A percentile compares a stretch with the other conserved stretches of the same genome.
phyloP scores from a whole-genome alignment of 30 jellyfish, hydroid and myxozoan genomes.

The Pelagia noctiluca region DNA sequence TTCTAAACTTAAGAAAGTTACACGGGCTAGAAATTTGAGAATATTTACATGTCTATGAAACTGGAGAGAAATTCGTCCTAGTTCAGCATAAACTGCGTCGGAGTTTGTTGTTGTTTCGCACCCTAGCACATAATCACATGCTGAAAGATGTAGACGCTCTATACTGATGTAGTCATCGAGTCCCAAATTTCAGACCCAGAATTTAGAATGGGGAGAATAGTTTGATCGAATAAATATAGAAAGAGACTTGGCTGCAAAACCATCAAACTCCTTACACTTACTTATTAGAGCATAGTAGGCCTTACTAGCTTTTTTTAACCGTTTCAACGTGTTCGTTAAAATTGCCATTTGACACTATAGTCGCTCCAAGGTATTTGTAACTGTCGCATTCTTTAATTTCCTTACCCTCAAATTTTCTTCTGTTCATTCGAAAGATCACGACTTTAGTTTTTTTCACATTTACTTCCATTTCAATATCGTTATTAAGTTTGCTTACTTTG shows the following conservation, averaged over 20 bases:
- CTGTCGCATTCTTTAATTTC: background rate
- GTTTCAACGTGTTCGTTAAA: background rate
- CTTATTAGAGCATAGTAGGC: conserved; percentile 8
- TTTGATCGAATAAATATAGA: background rate
- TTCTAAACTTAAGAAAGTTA: conserved; percentile 6
- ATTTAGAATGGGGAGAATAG: conserved; percentile 9
- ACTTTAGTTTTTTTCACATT: background rate
- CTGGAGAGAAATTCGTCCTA: conserved; percentile 22
- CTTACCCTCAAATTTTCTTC: background rate
- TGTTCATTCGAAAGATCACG: background rate
- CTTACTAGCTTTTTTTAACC: conserved; percentile 16
- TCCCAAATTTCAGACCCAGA: conserved; percentile 18
- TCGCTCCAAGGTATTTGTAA: background rate
- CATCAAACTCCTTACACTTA: conserved; percentile 12
- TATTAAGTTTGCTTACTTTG: background rate
- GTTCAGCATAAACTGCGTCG: conserved; percentile 24
- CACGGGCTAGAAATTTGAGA: conserved; percentile 1
- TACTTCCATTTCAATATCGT: background rate
- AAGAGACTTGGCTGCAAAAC: background rate
- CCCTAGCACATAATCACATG: conserved; percentile 14
- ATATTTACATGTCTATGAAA: conserved; percentile 1
- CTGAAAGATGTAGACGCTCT: background rate
- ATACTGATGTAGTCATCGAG: background rate
- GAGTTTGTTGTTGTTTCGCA: conserved; percentile 1
- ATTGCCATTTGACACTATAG: background rate